These are phyloP conservation scores for Apodemia mormo DNA, from an alignment of 2,888 invertebrate genomes.

Conservation along the genomic window DNA sequence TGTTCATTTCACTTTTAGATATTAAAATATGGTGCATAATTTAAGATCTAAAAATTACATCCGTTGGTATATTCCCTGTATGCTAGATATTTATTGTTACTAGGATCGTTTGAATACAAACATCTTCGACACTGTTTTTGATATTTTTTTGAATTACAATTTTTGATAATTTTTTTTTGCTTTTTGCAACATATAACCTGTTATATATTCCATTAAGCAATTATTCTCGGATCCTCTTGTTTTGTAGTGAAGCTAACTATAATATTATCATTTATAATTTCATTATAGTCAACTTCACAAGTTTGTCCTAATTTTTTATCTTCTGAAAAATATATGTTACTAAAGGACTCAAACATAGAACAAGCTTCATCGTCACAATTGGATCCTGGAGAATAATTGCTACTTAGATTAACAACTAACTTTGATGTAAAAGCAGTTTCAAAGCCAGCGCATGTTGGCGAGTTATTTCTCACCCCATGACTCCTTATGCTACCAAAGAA, in stretches of 20 bases:
- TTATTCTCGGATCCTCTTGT: conserved; percentile 12
- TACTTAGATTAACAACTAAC: conserved; percentile 1
- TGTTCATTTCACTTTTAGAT: background rate
- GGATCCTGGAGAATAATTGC: conserved; percentile 7
- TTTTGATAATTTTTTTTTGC: conserved; percentile 10
- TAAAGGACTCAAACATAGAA: background rate
- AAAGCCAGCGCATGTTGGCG: background rate
- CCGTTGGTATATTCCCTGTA: background rate
- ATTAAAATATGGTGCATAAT: background rate
- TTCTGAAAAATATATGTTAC: background rate
- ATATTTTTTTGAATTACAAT: background rate
- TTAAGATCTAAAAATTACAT: no score
- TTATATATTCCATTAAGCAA: background rate
- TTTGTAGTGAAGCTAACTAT: background rate
- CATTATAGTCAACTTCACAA: background rate
- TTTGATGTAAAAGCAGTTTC: conserved; percentile 9
- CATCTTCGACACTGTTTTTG: background rate
- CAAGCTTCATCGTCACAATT: conserved; percentile 17
- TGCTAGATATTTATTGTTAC: background rate
- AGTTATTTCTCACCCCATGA: conserved; percentile 24
- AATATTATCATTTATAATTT: background rate
- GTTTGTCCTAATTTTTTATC: background rate
- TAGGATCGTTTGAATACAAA: background rate
- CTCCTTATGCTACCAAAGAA: background rate
- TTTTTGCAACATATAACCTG: background rate